Base-by-base conservation (phyloP, 1,140 invertebrate species). In the Centruroides sculpturatus region DNA sequence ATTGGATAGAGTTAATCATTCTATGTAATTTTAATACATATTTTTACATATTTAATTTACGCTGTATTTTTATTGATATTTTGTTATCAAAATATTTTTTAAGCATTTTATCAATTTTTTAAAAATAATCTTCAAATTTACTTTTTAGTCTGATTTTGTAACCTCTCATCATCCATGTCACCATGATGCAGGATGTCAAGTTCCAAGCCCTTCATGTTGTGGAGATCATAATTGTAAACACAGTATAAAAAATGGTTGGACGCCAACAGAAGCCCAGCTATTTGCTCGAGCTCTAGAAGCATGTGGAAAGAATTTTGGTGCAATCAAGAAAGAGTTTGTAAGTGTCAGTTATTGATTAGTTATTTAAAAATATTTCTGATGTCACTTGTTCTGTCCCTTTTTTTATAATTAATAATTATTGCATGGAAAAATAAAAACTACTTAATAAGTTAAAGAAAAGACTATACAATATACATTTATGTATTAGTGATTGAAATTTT, bases 281-380 rank as follows among this genome's bases (percentile, higher is more conserved):
- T 69, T 69, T 61, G 60, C 66, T 56, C 59, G 61, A 61, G 69
- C 69, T 34, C 35, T 69, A 7, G 65, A 69, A 58, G 59, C 60
- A 41, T 69, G 69, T 62, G 69, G 68, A 10, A 69, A 69, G 55
- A 69, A 69, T 58, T 69, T 69, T 59, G 49, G 63, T 65, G 64
- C 66, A 66, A 69, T 69, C 62, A 69, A 69, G 53, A 67, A 67
- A 59, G 66, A 67, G 51, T 67, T 66, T 61, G 62, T 64, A 60
- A 63, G 62, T 55, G 8, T 3, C 8, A 41, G 5, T 41, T 41
- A 41, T 8, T 41, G 23, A 23, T 41, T 41, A 41, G 5, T 41
- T 8, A 41, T 41, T 6, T 41, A 1, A 41, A 41, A 41, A 41
- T 41, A 41, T 41, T 41, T 41, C 7, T 41, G 41, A 8, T 8